phyloP scores from a whole-genome alignment of 2,113 vertebrate species.

The Lathamus discolor region DNA sequence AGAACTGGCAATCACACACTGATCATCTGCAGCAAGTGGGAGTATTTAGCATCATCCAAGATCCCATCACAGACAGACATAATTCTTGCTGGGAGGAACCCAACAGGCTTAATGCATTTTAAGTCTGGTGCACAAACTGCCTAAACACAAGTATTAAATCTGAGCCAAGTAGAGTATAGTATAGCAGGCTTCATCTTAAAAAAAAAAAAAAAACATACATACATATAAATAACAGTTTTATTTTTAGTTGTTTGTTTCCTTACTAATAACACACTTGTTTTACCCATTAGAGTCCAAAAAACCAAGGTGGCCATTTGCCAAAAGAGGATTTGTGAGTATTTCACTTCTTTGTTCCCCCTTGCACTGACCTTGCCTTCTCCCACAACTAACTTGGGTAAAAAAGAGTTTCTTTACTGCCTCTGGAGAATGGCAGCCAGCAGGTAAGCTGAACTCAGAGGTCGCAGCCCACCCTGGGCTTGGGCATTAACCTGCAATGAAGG shows the following conservation, averaged over 20 bases:
- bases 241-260: neutral
- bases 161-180: neutral
- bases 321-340: constrained; percentile 79
- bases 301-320: constrained; percentile 88
- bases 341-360: neutral
- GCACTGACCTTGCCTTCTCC: neutral
- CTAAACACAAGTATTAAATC: neutral
- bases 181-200: neutral
- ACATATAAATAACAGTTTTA: neutral
- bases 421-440: neutral
- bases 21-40: neutral
- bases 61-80: neutral
- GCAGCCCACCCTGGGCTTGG: neutral
- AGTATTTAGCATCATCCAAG: neutral
- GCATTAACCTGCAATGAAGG: neutral
- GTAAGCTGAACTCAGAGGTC: neutral
- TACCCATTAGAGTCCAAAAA: constrained; percentile 84
- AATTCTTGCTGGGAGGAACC: neutral
- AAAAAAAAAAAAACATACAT: too few relatives aligned
- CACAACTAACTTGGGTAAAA: neutral
- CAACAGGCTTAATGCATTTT: neutral
- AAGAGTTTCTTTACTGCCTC: neutral
- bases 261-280: constrained; percentile 30
- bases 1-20: neutral
- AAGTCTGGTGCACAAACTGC: neutral